Conservation (phyloP, 2,113 vertebrate species). For the Genyomyrus donnyi region DNA sequence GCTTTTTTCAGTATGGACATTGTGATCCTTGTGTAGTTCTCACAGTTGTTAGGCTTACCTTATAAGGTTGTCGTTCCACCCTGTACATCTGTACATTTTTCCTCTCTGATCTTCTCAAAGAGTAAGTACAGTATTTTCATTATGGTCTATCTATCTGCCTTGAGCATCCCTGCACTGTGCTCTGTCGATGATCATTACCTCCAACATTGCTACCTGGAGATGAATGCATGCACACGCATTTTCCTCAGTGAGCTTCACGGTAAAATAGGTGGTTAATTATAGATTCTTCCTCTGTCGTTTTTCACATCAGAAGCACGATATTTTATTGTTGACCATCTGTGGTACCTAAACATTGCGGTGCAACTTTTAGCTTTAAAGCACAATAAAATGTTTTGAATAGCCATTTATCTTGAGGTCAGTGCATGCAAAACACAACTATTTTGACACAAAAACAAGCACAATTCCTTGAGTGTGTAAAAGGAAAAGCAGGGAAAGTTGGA, state of each 20-base stretch:
- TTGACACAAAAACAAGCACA: background rate
- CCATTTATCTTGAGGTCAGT: background rate
- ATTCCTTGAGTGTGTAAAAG: background rate
- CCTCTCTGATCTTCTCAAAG: background rate
- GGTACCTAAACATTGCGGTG: background rate
- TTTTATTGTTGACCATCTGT: background rate
- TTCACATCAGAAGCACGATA: background rate
- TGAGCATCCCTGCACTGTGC: conserved; percentile 53
- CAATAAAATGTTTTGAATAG: background rate
- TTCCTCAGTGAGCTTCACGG: background rate
- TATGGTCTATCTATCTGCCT: background rate
- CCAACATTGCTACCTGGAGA: conserved; percentile 47
- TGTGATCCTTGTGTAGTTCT: background rate
- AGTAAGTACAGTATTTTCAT: background rate
- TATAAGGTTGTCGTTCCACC: background rate
- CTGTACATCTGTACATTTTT: background rate
- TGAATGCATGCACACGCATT: background rate
- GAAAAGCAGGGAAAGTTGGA: background rate
- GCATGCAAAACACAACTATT: background rate
- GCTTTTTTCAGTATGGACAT: background rate
- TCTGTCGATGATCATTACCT: conserved; percentile 59
- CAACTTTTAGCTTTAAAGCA: background rate
- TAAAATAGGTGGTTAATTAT: background rate
- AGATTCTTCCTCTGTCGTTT: background rate
- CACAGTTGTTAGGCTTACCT: background rate